Evolutionary conservation across 2,888 invertebrate species (phyloP).

Genomic region (Papilio protenor): DNA sequence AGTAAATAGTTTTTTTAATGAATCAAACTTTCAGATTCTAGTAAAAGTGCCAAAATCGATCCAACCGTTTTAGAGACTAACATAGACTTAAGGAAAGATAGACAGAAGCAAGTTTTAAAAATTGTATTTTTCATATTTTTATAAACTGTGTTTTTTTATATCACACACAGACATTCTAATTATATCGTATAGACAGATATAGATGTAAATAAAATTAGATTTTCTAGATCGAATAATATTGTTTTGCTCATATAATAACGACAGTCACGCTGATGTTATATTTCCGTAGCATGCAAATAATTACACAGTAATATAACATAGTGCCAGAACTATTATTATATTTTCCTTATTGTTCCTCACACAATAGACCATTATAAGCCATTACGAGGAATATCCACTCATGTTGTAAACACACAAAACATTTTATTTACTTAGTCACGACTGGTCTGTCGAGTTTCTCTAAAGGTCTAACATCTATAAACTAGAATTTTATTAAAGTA

Average conservation of each 20-base stretch:
- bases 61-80: too few relatives aligned
- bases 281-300: conserved; percentile 47
- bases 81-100: too few relatives aligned
- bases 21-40: too few relatives aligned
- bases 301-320: conserved; percentile 49
- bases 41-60: too few relatives aligned
- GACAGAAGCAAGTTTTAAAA: too few relatives aligned
- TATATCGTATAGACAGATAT: too few relatives aligned
- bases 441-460: conserved; percentile 41
- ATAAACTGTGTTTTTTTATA: too few relatives aligned
- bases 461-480: conserved; percentile 37
- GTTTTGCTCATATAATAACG: not conserved
- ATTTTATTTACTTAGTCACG: conserved; percentile 55
- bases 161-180: too few relatives aligned
- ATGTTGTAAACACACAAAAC: conserved; percentile 54
- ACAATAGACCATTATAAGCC: conserved; percentile 65
- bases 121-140: too few relatives aligned
- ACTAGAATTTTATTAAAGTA: conserved; percentile 18
- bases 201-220: too few relatives aligned
- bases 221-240: not conserved
- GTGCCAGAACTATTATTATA: conserved; percentile 53
- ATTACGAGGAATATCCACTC: conserved; percentile 53
- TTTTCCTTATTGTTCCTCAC: conserved; percentile 60
- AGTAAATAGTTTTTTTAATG: not conserved
- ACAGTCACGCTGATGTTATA: conserved; percentile 18